Conservation (phyloP, 2,113 vertebrate genomes). For the Nothocercus nigrocapillus region DNA sequence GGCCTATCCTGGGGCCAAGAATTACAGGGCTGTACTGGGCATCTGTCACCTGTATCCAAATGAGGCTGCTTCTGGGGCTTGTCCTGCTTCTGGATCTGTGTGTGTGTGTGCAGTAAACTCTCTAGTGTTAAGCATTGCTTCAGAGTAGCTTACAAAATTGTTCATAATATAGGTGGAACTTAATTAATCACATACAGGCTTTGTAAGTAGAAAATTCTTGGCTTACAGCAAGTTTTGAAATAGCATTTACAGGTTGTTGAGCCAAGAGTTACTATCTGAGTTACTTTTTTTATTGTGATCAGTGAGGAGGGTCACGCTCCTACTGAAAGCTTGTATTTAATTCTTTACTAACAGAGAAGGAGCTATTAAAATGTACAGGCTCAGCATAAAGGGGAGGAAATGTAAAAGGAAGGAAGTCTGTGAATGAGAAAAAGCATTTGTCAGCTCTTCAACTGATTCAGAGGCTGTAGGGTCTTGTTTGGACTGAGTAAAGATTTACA, state of each 20-base stretch:
- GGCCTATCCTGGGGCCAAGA: neutral
- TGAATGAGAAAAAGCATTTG: slow-evolving; percentile 34
- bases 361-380: neutral
- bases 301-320: neutral
- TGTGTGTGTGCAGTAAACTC: neutral
- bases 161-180: neutral
- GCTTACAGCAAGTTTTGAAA: neutral
- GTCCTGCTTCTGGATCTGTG: neutral
- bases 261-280: neutral
- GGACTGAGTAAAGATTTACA: neutral
- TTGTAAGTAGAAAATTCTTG: neutral
- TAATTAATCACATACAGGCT: neutral
- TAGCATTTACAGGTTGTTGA: neutral
- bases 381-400: slow-evolving; percentile 39
- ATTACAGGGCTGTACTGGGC: neutral
- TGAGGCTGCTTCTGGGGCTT: neutral
- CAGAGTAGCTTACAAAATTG: neutral
- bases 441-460: slow-evolving; percentile 28
- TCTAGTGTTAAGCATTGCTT: neutral
- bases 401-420: slow-evolving; percentile 49
- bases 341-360: neutral
- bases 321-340: neutral
- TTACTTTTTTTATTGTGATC: neutral
- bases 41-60: neutral
- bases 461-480: neutral